Conservation (phyloP, 2,113 vertebrate species). For the Sphyrna mokarran region DNA sequence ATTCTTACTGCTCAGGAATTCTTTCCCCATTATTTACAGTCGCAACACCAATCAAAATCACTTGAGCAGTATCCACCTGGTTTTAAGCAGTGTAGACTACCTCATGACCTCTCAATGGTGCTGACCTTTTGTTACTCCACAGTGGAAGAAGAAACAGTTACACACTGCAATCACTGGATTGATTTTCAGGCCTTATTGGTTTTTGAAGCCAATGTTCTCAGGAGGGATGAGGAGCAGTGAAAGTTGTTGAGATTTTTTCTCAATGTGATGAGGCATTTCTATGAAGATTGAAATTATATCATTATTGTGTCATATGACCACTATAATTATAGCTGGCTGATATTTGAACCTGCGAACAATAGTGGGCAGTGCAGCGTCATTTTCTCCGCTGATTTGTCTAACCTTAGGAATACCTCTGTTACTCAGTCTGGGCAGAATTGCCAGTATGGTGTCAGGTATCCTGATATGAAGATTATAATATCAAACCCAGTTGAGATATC, state of each 20-base stretch:
- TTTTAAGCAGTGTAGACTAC: too few relatives aligned
- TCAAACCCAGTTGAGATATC: not conserved
- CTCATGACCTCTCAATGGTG: too few relatives aligned
- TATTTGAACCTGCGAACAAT: not conserved
- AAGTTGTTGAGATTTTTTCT: not conserved
- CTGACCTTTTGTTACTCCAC: too few relatives aligned
- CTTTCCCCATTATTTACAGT: too few relatives aligned
- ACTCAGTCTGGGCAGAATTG: not conserved
- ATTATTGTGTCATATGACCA: not conserved
- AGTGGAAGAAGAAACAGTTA: too few relatives aligned
- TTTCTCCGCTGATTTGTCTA: not conserved
- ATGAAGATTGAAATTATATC: not conserved
- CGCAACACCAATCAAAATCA: too few relatives aligned
- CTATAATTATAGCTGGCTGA: not conserved
- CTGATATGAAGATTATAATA: not conserved
- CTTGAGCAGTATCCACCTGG: too few relatives aligned
- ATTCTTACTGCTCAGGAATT: too few relatives aligned
- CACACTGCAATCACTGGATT: too few relatives aligned
- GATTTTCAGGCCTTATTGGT: too few relatives aligned
- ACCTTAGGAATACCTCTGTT: not conserved
- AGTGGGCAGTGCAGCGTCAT: not conserved
- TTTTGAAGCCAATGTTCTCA: not conserved
- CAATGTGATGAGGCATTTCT: not conserved
- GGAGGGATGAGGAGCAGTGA: not conserved
- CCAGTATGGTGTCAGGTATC: not conserved